A percentile compares a stretch with the other conserved stretches of the same genome.
Conservation (phyloP, 2,113 vertebrate genomes). For the Vidua chalybeata region DNA sequence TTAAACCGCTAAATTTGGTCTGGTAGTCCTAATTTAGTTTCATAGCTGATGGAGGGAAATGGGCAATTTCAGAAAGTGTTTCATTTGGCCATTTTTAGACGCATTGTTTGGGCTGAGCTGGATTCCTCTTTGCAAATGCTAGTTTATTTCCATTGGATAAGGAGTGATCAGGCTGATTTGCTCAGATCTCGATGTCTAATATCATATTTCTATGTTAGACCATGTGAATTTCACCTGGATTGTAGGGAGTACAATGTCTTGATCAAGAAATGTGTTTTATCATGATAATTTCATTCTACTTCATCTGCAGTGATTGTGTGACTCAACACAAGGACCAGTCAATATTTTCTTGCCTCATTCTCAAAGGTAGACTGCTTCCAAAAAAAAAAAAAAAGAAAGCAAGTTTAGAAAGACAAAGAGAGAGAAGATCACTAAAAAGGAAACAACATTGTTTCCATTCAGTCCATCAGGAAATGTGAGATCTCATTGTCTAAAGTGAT, state of each 20-base stretch:
- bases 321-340: background rate
- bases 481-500: background rate
- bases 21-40: background rate
- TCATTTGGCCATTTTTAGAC: background rate
- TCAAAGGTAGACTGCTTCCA: background rate
- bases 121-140: background rate
- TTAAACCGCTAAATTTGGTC: background rate
- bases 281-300: background rate
- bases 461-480: background rate
- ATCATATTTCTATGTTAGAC: background rate
- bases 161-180: background rate
- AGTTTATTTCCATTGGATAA: background rate
- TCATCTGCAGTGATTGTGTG: background rate
- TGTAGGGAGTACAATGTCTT: background rate
- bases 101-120: background rate
- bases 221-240: background rate
- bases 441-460: background rate
- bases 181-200: background rate
- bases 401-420: background rate
- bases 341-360: background rate
- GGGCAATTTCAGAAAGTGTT: background rate
- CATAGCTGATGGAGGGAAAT: background rate
- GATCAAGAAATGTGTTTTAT: background rate
- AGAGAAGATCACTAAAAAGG: background rate
- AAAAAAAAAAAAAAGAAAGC: background rate